Conservation (phyloP, 2,113 vertebrate genomes). For the Podilymbus podiceps region DNA sequence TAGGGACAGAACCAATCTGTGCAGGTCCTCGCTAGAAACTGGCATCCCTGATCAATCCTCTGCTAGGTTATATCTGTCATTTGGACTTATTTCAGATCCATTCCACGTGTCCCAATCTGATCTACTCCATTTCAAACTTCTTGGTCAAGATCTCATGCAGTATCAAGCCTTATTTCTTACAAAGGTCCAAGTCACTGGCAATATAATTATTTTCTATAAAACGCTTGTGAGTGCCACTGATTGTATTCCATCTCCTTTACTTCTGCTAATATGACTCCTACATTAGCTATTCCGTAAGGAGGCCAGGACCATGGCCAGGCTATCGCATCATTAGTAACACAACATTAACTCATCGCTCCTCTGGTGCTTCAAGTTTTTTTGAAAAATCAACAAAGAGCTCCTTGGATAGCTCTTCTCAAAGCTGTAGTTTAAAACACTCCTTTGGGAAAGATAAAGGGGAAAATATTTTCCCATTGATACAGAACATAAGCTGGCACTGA, state of each 20-base stretch:
- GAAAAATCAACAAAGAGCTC: background rate
- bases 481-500: background rate
- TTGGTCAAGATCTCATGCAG: background rate
- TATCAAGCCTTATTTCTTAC: background rate
- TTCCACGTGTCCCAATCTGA: background rate
- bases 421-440: background rate
- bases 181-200: background rate
- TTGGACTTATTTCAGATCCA: background rate
- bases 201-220: background rate
- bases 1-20: background rate
- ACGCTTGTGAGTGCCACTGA: background rate
- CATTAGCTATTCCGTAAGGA: background rate
- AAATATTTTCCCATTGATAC: background rate
- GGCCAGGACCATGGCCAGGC: background rate
- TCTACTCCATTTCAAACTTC: background rate
- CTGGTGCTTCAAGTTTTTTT: background rate
- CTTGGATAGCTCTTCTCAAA: background rate
- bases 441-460: background rate
- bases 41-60: background rate
- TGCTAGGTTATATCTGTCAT: background rate
- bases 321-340: fast-evolving
- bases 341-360: background rate
- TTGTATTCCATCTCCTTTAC: background rate
- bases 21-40: background rate
- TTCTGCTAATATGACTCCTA: background rate